Conservation (phyloP, 2,888 invertebrate genomes). For the Protodeltote pygarga region DNA sequence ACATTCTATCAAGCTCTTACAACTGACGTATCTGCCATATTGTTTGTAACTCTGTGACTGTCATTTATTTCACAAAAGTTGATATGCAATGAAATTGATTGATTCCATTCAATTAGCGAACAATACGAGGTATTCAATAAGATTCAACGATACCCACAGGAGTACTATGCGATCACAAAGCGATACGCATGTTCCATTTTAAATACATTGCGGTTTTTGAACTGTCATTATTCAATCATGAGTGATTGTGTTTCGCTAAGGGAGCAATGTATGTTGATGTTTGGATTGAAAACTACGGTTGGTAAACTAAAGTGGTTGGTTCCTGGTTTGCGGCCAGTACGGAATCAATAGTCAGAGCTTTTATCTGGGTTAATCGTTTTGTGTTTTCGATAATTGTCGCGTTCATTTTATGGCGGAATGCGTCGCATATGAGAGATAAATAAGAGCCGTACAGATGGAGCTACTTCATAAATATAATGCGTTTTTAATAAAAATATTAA, state of each 20-base stretch:
- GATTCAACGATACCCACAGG: constrained; percentile 56
- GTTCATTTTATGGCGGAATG: constrained; percentile 54
- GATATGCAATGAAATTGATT: constrained; percentile 45
- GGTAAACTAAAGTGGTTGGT: constrained; percentile 20
- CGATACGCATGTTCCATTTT: constrained; percentile 1
- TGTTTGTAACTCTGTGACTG: constrained; percentile 12
- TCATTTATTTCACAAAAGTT: constrained; percentile 25
- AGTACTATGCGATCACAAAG: constrained; percentile 4
- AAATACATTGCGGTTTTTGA: constrained; percentile 19
- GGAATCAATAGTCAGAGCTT: constrained; percentile 56
- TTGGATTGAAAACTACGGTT: constrained; percentile 15
- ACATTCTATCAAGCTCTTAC: constrained; percentile 6
- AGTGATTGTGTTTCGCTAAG: constrained; percentile 1
- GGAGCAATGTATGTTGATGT: constrained; percentile 25
- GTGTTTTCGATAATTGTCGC: constrained; percentile 65
- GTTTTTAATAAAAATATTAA: neutral
- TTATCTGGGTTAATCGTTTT: constrained; percentile 67
- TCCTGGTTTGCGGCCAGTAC: constrained; percentile 56
- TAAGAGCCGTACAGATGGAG: constrained; percentile 14
- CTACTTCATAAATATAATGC: constrained; percentile 18
- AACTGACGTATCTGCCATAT: constrained; percentile 11
- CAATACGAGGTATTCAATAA: constrained; percentile 63
- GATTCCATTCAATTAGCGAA: constrained; percentile 63
- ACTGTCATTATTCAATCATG: neutral
- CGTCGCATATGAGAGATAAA: constrained; percentile 34